Evolutionary conservation across 1,140 invertebrate species (phyloP).

Genomic region (Drosophila burlai): DNA sequence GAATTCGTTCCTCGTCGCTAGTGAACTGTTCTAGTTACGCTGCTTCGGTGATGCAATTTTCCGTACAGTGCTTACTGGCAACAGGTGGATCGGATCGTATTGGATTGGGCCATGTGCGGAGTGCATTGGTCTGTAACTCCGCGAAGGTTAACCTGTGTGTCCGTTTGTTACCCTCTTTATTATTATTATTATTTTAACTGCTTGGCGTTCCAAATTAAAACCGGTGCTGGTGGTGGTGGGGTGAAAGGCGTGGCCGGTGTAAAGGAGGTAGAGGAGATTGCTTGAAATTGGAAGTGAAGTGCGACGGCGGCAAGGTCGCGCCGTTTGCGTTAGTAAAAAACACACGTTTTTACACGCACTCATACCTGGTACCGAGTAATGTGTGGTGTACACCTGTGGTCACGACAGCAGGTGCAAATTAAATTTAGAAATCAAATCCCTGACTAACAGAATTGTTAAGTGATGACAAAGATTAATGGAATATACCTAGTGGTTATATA

Average conservation of each 20-base stretch:
- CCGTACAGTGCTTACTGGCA: constrained; percentile 12
- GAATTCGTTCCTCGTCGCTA: background rate
- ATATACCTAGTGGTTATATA: background rate
- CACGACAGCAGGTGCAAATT: background rate
- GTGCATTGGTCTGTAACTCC: constrained; percentile 21
- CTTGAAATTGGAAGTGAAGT: constrained; percentile 26
- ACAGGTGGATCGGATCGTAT: constrained; percentile 13
- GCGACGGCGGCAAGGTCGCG: constrained; percentile 63
- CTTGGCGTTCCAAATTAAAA: constrained; percentile 20
- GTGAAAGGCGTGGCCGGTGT: constrained; percentile 10
- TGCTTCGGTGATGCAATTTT: constrained; percentile 13
- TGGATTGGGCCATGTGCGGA: background rate
- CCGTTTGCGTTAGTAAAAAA: constrained; percentile 44
- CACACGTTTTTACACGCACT: constrained; percentile 21
- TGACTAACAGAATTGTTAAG: background rate
- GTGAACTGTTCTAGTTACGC: constrained; percentile 6
- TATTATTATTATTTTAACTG: constrained; percentile 8
- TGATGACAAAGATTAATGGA: no score
- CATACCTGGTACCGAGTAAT: constrained; percentile 26
- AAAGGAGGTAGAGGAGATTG: constrained; percentile 22
- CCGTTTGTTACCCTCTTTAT: constrained; percentile 13
- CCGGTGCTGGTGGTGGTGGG: constrained; percentile 20
- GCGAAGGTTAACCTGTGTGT: constrained; percentile 17
- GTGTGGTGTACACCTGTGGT: background rate
- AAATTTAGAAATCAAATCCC: background rate